phyloP scores from a whole-genome alignment of 2,113 vertebrate species.

The Nematolebias whitei region DNA sequence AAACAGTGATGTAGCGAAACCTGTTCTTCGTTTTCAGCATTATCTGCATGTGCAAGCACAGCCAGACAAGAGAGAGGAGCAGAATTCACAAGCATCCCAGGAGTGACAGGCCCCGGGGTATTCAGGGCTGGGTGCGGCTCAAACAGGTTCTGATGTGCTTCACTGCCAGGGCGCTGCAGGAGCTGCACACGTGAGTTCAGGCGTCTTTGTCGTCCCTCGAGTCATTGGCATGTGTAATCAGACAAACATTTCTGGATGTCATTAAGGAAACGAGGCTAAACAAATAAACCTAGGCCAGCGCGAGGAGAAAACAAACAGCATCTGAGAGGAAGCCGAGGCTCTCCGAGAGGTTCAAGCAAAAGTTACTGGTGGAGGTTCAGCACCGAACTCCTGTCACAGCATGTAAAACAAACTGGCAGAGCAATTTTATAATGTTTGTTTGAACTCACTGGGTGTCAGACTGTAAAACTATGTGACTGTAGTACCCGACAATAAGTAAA shows the following conservation, averaged over 20 bases:
- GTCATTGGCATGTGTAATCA: conserved; percentile 6
- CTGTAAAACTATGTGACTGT: not conserved
- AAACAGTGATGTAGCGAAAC: conserved; percentile 13
- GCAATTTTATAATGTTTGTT: not conserved
- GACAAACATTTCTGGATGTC: conserved; percentile 5
- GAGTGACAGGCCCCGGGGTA: conserved; percentile 15
- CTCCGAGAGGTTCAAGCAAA: not conserved
- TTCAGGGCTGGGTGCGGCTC: conserved; percentile 42
- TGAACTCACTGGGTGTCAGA: not conserved
- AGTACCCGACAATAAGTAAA: not conserved
- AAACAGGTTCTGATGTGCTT: conserved; percentile 63
- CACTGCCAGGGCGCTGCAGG: conserved; percentile 16
- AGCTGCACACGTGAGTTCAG: not conserved
- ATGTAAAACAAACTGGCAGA: not conserved
- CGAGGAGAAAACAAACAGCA: not conserved
- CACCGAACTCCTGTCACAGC: not conserved
- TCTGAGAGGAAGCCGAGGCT: not conserved
- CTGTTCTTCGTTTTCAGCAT: not conserved
- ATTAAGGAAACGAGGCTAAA: conserved; percentile 14
- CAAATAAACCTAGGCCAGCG: not conserved
- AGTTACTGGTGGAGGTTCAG: not conserved
- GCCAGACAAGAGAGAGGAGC: not conserved
- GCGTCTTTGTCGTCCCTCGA: conserved; percentile 4
- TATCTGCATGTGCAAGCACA: conserved; percentile 14
- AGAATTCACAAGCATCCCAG: not conserved